Percentiles rank a stretch among this genome's conserved stretches.
phyloP scores from a whole-genome alignment of 92 coral and sea anemone species.

The Pocillopora grandis region DNA sequence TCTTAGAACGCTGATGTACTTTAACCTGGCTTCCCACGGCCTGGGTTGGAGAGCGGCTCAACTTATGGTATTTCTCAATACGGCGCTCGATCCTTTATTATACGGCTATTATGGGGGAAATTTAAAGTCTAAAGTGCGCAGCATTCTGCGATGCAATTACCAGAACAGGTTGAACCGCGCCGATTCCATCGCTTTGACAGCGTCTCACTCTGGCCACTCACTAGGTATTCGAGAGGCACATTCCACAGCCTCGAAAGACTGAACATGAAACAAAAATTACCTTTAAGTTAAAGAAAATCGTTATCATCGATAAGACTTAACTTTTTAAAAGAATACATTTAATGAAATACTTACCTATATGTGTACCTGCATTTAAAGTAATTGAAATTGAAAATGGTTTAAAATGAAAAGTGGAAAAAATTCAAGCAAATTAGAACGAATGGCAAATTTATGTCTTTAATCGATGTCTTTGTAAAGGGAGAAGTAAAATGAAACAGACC shows the following conservation, averaged over 20 bases:
- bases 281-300: background rate
- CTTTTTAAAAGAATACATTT: background rate
- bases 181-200: background rate
- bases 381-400: no score
- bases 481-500: no score
- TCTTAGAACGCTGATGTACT: slow-evolving; percentile 42
- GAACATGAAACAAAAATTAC: background rate
- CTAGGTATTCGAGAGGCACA: background rate
- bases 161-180: background rate
- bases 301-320: no score
- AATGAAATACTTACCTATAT: no score
- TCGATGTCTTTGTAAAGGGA: no score
- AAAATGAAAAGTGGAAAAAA: no score
- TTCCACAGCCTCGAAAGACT: background rate
- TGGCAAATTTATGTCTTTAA: no score
- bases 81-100: slow-evolving; percentile 23
- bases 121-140: background rate
- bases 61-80: slow-evolving; percentile 38
- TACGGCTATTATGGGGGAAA: slow-evolving; percentile 22
- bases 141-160: background rate
- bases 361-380: no score
- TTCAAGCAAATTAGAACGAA: no score
- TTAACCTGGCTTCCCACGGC: slow-evolving; percentile 26
- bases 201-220: background rate
- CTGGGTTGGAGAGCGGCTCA: slow-evolving; percentile 50